Evolutionary conservation across 2,113 vertebrate genomes (phyloP).

Genomic region (Planiliza haematocheilus): DNA sequence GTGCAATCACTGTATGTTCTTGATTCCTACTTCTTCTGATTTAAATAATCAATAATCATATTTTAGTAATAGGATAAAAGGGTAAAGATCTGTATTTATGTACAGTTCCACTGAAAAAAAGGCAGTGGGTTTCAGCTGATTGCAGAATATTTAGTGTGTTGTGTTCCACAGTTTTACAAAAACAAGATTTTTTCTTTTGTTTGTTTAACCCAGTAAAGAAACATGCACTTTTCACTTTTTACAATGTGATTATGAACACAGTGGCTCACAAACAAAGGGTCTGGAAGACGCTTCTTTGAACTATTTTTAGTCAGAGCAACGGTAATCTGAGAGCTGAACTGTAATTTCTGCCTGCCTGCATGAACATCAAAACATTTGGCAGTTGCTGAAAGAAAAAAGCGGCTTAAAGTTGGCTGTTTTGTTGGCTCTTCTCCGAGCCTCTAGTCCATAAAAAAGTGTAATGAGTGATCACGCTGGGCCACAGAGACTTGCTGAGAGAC

Average conservation of each 20-base stretch:
- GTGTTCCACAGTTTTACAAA: not conserved
- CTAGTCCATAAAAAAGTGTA: not conserved
- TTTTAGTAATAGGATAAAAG: no score
- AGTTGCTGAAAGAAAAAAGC: slow-evolving; percentile 5
- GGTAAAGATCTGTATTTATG: no score
- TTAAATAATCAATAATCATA: no score
- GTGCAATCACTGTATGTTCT: no score
- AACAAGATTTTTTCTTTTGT: not conserved
- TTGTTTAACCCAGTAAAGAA: slow-evolving; percentile 2
- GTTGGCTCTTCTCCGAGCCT: not conserved
- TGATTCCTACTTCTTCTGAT: no score
- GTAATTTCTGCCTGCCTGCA: not conserved
- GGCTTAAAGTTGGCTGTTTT: not conserved
- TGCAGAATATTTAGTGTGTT: not conserved
- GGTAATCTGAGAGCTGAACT: slow-evolving; percentile 17
- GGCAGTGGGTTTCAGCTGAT: no score
- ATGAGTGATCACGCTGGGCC: not conserved
- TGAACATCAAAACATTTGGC: slow-evolving; percentile 3
- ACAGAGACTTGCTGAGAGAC: not conserved
- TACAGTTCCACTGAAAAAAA: no score
- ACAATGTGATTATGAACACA: not conserved
- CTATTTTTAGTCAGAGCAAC: slow-evolving; percentile 30
- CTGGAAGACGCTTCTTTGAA: slow-evolving; percentile 1
- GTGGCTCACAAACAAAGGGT: slow-evolving; percentile 8
- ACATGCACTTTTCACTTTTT: not conserved